phyloP scores from a whole-genome alignment of 2,113 vertebrate genomes.

The Ivindomyrus marchei region DNA sequence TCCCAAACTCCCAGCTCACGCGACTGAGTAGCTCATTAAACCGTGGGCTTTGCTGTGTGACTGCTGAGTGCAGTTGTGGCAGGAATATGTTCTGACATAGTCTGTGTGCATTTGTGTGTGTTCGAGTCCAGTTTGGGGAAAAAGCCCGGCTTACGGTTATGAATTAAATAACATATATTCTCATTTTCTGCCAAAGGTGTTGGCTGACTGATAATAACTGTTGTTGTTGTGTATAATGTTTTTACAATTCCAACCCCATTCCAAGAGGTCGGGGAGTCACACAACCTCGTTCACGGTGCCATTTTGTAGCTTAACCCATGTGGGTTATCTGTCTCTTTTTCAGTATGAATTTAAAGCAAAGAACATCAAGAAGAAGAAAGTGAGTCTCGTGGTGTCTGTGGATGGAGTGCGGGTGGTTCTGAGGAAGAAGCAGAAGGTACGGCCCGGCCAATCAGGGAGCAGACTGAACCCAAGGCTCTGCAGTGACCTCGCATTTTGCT shows the following conservation, averaged over 20 bases:
- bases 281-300: not conserved
- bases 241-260: not conserved
- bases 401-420: slow-evolving; percentile 70
- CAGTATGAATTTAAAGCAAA: slow-evolving; percentile 90
- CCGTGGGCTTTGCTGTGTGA: not conserved
- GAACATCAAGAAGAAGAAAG: slow-evolving; percentile 84
- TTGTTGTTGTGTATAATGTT: not conserved
- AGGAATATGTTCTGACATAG: not conserved
- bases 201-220: slow-evolving; percentile 25
- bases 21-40: not conserved
- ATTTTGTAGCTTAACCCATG: not conserved
- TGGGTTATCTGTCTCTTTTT: slow-evolving; percentile 4
- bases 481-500: not conserved
- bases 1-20: not conserved
- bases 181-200: slow-evolving; percentile 22
- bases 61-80: not conserved
- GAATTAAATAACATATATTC: not conserved
- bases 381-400: slow-evolving; percentile 77
- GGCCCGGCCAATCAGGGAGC: not conserved
- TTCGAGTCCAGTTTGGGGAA: not conserved
- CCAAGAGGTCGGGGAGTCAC: too few relatives aligned
- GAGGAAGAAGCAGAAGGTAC: slow-evolving; percentile 77
- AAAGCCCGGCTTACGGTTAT: not conserved
- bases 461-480: not conserved
- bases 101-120: not conserved